Conservation (phyloP, 2,888 invertebrate genomes). For the Acleris emargana region DNA sequence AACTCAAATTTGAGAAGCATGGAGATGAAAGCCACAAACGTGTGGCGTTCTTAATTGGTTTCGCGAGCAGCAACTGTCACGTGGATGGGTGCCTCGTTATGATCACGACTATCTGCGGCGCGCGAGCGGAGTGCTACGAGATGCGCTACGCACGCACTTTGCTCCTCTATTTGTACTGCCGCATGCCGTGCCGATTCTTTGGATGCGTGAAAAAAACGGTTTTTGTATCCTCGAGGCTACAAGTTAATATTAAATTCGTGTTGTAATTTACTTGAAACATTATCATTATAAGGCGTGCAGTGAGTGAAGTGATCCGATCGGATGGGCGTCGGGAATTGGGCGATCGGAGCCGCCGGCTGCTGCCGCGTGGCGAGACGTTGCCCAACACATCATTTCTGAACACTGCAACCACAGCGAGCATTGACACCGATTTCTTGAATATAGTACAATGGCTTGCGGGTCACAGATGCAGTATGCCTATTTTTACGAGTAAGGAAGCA, state of each 20-base stretch:
- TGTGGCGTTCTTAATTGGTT: slow-evolving; percentile 53
- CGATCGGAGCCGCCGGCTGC: slow-evolving; percentile 45
- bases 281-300: slow-evolving; percentile 21
- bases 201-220: not conserved
- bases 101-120: slow-evolving; percentile 45
- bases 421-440: slow-evolving; percentile 79
- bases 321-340: slow-evolving; percentile 66
- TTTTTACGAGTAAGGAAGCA: not conserved
- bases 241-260: slow-evolving; percentile 7
- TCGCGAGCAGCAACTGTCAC: slow-evolving; percentile 47
- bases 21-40: slow-evolving; percentile 56
- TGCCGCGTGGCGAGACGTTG: slow-evolving; percentile 60
- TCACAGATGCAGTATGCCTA: slow-evolving; percentile 46
- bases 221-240: not conserved
- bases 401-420: slow-evolving; percentile 81
- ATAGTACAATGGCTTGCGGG: slow-evolving; percentile 63
- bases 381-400: slow-evolving; percentile 80
- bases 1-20: slow-evolving; percentile 58
- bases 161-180: slow-evolving; percentile 22
- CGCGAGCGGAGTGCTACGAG: slow-evolving; percentile 51
- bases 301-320: slow-evolving; percentile 59
- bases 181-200: slow-evolving; percentile 4
- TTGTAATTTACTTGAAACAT: slow-evolving; percentile 13
- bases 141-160: slow-evolving; percentile 50
- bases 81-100: slow-evolving; percentile 45